Evolutionary conservation across 2,797 vertebrate species (phyloP).

Genomic region (Momotus momota): DNA sequence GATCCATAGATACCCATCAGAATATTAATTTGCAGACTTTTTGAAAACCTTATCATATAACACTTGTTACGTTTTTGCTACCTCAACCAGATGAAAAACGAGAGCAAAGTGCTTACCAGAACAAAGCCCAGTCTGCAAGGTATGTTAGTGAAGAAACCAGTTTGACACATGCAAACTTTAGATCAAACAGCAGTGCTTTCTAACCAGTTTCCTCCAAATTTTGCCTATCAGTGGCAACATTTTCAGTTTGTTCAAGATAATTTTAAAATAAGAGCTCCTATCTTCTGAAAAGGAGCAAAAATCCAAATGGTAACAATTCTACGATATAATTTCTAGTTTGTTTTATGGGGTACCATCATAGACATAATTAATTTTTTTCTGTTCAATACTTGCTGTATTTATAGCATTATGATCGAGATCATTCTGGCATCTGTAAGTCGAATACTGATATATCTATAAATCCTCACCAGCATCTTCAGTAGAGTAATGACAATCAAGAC

Average conservation of each 20-base stretch:
- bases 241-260: background rate
- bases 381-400: background rate
- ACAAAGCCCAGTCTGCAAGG: accelerated
- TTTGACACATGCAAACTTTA: background rate
- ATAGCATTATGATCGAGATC: background rate
- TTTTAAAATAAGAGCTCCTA: background rate
- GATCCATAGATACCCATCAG: background rate
- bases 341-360: background rate
- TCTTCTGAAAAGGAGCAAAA: background rate
- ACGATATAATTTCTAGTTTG: background rate
- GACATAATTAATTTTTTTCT: background rate
- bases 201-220: background rate
- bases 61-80: background rate
- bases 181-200: background rate
- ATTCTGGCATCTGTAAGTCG: accelerated
- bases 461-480: background rate
- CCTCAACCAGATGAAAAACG: background rate
- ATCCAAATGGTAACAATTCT: background rate
- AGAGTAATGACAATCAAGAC: background rate
- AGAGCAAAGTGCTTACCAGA: background rate
- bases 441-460: background rate
- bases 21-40: background rate
- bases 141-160: background rate
- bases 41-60: background rate
- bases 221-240: background rate